These are phyloP conservation scores for Parascotia fuliginaria DNA, from an alignment of 2,888 invertebrate species.

Conservation along the genomic window DNA sequence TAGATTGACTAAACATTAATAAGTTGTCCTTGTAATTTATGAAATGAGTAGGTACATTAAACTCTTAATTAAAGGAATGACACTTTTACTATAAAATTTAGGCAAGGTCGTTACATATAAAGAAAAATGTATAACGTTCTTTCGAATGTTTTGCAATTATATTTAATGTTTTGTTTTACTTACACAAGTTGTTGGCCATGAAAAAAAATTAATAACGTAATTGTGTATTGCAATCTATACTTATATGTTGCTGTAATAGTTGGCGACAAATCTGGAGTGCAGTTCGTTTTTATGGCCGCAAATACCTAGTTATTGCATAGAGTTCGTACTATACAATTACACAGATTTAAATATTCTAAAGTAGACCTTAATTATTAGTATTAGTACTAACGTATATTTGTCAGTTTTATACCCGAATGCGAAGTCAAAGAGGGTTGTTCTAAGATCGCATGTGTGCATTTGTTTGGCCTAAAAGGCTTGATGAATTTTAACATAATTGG, in stretches of 20 bases:
- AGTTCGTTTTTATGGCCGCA: slow-evolving; percentile 21
- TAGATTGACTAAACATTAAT: background rate
- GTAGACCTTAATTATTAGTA: too few relatives aligned
- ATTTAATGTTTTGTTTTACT: slow-evolving; percentile 49
- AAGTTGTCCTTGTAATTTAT: slow-evolving; percentile 21
- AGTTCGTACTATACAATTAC: too few relatives aligned
- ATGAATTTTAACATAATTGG: too few relatives aligned
- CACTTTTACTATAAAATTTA: slow-evolving; percentile 36
- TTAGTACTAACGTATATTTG: too few relatives aligned
- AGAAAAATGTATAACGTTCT: slow-evolving; percentile 32
- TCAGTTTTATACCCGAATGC: too few relatives aligned
- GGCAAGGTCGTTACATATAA: slow-evolving; percentile 28
- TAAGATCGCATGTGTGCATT: too few relatives aligned
- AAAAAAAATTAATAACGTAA: slow-evolving; percentile 30
- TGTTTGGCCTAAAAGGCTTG: too few relatives aligned
- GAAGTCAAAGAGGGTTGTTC: too few relatives aligned
- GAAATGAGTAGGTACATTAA: slow-evolving; percentile 11
- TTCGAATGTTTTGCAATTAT: slow-evolving; percentile 42
- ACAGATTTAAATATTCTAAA: too few relatives aligned
- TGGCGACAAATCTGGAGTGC: slow-evolving; percentile 22
- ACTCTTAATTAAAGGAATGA: slow-evolving; percentile 35
- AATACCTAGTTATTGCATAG: too few relatives aligned
- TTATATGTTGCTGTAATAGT: slow-evolving; percentile 9
- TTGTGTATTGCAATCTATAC: slow-evolving; percentile 25
- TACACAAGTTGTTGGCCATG: slow-evolving; percentile 33